A percentile compares a stretch with the other conserved stretches of the same genome.
phyloP scores from a whole-genome alignment of 2,113 vertebrate genomes.

The Raphicerus campestris region DNA sequence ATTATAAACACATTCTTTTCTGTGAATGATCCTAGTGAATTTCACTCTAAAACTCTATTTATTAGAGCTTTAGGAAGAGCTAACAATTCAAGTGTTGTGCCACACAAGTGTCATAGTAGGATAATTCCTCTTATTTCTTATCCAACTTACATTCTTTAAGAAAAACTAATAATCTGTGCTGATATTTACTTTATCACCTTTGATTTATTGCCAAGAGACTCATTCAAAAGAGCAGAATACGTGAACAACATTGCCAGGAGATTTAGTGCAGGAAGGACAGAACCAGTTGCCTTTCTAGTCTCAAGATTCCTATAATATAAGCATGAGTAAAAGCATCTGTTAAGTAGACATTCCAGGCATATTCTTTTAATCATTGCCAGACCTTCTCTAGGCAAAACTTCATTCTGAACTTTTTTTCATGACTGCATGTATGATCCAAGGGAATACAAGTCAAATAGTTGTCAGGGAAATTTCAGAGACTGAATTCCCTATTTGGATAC shows the following conservation, averaged over 20 bases:
- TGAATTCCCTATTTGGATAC: not conserved
- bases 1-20: not conserved
- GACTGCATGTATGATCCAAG: not conserved
- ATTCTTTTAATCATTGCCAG: slow-evolving; percentile 56
- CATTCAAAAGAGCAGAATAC: slow-evolving; percentile 6
- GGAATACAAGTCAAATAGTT: not conserved
- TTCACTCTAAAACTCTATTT: not conserved
- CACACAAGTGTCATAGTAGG: not conserved
- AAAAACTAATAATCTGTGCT: not conserved
- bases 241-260: not conserved
- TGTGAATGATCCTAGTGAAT: not conserved
- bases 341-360: slow-evolving; percentile 8
- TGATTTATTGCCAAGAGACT: slow-evolving; percentile 29
- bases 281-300: slow-evolving; percentile 4
- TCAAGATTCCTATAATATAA: not conserved
- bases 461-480: slow-evolving; percentile 10
- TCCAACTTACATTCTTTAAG: not conserved
- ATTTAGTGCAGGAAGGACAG: not conserved
- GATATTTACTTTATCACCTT: slow-evolving; percentile 6
- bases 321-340: slow-evolving; percentile 36
- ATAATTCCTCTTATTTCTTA: slow-evolving; percentile 20
- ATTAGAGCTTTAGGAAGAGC: not conserved
- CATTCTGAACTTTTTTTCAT: slow-evolving; percentile 18
- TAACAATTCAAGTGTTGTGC: not conserved
- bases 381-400: not conserved